These are phyloP conservation scores for Acleris holmiana DNA, from an alignment of 2,888 invertebrate genomes.

Conservation along the genomic window DNA sequence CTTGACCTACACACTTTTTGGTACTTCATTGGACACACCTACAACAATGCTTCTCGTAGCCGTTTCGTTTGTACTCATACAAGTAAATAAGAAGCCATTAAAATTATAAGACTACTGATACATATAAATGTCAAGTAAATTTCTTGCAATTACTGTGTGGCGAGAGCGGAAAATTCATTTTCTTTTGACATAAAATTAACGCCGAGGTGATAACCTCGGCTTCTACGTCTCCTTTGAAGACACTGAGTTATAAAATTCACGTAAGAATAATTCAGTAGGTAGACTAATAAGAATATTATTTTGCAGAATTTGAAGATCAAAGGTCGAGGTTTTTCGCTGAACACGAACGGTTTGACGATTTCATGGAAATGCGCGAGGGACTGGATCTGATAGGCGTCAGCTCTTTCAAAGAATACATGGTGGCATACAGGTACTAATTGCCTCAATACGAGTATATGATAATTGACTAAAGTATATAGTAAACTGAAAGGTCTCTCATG, in stretches of 20 bases:
- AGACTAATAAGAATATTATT: conserved; percentile 31
- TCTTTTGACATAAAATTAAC: conserved; percentile 20
- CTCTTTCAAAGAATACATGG: conserved; percentile 83
- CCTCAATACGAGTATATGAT: background rate
- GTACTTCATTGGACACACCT: no score
- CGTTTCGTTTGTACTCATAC: no score
- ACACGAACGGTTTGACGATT: conserved; percentile 92
- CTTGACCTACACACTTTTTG: no score
- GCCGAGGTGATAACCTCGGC: background rate
- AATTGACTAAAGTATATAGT: background rate
- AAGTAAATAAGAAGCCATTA: background rate
- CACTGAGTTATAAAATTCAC: conserved; percentile 14
- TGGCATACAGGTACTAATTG: conserved; percentile 73
- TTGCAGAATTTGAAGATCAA: conserved; percentile 91
- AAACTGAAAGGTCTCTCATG: background rate
- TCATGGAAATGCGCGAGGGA: conserved; percentile 93
- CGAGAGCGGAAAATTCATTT: conserved; percentile 13
- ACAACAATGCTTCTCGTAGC: no score
- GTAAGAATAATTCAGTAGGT: conserved; percentile 14
- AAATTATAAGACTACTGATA: background rate
- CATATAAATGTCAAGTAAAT: no score
- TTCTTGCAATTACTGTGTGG: background rate
- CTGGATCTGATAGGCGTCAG: conserved; percentile 88
- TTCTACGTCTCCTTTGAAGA: conserved; percentile 20
- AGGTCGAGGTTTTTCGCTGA: conserved; percentile 91